Evolutionary conservation across 2,797 vertebrate species (phyloP).

Genomic region (Clarias laeviceps): DNA sequence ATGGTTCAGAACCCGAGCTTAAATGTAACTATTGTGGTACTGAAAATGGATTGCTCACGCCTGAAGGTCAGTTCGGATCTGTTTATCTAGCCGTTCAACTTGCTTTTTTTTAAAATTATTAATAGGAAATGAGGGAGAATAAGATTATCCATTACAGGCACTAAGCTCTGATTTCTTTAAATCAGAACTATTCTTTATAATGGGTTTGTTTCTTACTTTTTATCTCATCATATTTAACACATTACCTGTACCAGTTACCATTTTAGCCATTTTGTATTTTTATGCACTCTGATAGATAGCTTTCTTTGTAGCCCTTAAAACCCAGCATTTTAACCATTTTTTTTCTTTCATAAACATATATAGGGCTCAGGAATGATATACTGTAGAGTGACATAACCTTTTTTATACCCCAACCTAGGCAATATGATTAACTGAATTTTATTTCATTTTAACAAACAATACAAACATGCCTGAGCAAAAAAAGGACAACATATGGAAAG

Average conservation of each 20-base stretch:
- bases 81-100: neutral
- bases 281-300: neutral
- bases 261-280: neutral
- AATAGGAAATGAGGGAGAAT: neutral
- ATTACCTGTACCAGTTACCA: neutral
- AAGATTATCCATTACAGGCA: neutral
- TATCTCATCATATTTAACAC: neutral
- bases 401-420: no score
- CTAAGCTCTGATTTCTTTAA: neutral
- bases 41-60: constrained; percentile 5
- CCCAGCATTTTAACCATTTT: no score
- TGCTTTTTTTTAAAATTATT: neutral
- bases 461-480: no score
- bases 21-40: neutral
- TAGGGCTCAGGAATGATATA: no score
- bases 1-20: neutral
- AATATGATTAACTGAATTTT: no score
- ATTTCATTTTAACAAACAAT: no score
- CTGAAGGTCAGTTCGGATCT: constrained; percentile 12
- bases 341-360: no score
- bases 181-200: neutral
- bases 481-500: no score
- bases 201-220: neutral
- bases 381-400: no score
- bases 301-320: no score